Evolutionary conservation across 2,888 invertebrate genomes (phyloP).

Genomic region (Gastrophysa polygoni): DNA sequence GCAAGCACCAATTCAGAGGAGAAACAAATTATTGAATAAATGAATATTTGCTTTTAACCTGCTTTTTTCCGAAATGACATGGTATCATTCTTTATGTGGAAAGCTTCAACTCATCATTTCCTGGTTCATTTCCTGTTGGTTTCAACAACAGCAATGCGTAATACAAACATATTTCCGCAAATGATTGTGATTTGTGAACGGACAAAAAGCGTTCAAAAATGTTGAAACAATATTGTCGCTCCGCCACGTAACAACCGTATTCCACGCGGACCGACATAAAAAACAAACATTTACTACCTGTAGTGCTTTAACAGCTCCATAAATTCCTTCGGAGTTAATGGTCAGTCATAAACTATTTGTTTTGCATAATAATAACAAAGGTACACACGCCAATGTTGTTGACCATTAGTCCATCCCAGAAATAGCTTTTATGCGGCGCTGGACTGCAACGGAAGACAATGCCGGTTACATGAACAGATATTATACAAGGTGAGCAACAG

Average conservation of each 20-base stretch:
- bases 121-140: not conserved
- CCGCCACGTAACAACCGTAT: not conserved
- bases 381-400: conserved; percentile 33
- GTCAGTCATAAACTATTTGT: conserved; percentile 35
- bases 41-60: not conserved
- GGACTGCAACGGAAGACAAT: not conserved
- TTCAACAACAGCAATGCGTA: not conserved
- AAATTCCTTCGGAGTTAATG: conserved; percentile 34
- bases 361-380: conserved; percentile 38
- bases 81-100: too few species aligned
- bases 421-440: conserved; percentile 26
- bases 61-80: not conserved
- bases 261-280: not conserved
- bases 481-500: not conserved
- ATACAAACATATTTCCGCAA: not conserved
- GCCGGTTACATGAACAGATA: not conserved
- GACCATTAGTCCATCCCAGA: conserved; percentile 32
- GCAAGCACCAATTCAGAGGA: not conserved
- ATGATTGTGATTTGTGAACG: not conserved
- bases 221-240: not conserved
- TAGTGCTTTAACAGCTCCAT: conserved; percentile 33
- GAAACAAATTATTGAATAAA: not conserved
- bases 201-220: not conserved
- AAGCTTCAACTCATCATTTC: too few species aligned
- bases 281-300: conserved; percentile 22